Base-by-base conservation (phyloP, 2,888 invertebrate species). In the Lymantria monacha region DNA sequence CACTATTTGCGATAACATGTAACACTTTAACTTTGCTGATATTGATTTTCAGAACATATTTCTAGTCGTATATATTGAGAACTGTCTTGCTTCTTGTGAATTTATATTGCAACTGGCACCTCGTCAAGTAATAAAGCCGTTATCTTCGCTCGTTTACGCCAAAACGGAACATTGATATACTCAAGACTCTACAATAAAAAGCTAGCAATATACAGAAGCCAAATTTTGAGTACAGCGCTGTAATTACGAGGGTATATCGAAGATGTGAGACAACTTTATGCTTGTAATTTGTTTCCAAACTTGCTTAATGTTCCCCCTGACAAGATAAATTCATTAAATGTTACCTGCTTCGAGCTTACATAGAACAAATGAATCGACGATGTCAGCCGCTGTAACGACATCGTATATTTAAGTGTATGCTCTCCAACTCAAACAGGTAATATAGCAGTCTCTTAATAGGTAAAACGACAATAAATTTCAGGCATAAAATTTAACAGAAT, bases 251-350 rank as follows among this genome's bases (percentile, higher is more conserved):
- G 65, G 68, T 81, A 85, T 79, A 83, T 79, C 70, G 76, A 75
- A 85, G 81, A 81, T 81, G 79, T 74, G 75, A 81, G 76, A 77
- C 75, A 83, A 86, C 82, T 87, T 87, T 79, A 76, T 76, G 83
- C 79, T 76, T 77, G 83, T 87, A 89, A 90, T 87, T 88, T 85
- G 84, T 87, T 86, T 80, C 79, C 76, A 80, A 88, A 88, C 83
- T 86, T 83, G 76, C 79, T 83, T 87, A 87, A 87, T 84, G 83
- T 78, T 81, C 78, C 82, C 79, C 81, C 74, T 84, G 88, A 87
- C 87, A 84, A 86, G 87, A 83, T 85, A 85, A 89, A 89, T 89
- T 87, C 86, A 87, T 88, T 89, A 85, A 81, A 80, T 76, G 74
- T 67, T 77, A 72, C 76, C 76, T 75, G 74, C 79, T 79, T 79